Conservation (phyloP, 1,140 invertebrate species). For the Antheraea pernyi region DNA sequence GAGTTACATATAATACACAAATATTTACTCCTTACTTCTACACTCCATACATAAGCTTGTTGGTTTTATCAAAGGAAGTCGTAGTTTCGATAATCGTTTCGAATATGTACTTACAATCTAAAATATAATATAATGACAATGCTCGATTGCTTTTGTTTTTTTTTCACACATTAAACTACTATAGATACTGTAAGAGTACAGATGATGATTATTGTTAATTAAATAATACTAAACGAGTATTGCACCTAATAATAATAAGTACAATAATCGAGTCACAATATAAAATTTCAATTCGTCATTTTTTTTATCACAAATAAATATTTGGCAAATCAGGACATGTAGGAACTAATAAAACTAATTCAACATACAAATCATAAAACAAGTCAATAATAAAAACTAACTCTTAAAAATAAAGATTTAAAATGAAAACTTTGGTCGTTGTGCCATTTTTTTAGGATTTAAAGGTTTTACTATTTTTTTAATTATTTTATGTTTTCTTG, state of each 20-base stretch:
- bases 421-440: slow-evolving; percentile 66
- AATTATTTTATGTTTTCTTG: slow-evolving; percentile 35
- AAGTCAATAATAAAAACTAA: slow-evolving; percentile 8
- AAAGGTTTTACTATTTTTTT: slow-evolving; percentile 68
- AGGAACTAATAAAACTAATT: slow-evolving; percentile 15
- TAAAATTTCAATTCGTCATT: slow-evolving; percentile 13
- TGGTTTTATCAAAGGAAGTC: slow-evolving; percentile 46
- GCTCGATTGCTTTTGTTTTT: slow-evolving; percentile 47
- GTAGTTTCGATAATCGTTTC: slow-evolving; percentile 59
- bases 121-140: slow-evolving; percentile 56
- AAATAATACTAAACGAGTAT: slow-evolving; percentile 21
- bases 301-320: slow-evolving; percentile 12
- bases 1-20: too few species aligned
- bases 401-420: not conserved
- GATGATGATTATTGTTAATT: slow-evolving; percentile 25
- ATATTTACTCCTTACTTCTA: too few species aligned
- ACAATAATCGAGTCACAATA: slow-evolving; percentile 9
- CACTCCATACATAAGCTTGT: not conserved
- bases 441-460: slow-evolving; percentile 75
- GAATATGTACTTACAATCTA: slow-evolving; percentile 34
- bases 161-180: slow-evolving; percentile 31
- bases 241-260: slow-evolving; percentile 4
- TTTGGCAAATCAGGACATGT: slow-evolving; percentile 14
- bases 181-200: slow-evolving; percentile 11
- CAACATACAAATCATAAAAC: slow-evolving; percentile 3